Conservation (phyloP, 2,797 vertebrate species). For the Zenarchopterus dispar region DNA sequence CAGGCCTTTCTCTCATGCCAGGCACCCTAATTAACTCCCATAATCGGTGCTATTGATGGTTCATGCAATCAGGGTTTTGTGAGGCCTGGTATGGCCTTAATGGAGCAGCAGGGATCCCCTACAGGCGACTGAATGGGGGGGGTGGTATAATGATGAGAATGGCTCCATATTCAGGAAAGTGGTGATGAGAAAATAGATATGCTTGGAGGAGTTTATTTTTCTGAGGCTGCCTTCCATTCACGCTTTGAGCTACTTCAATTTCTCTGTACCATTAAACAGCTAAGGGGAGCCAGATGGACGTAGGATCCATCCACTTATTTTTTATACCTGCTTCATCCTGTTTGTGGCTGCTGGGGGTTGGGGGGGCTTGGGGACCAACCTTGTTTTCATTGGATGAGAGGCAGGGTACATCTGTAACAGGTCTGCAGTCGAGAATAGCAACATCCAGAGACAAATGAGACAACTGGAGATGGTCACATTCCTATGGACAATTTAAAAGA, state of each 20-base stretch:
- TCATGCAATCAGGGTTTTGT: constrained; percentile 61
- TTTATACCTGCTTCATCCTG: neutral
- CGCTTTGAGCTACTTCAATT: constrained; percentile 17
- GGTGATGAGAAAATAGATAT: constrained; percentile 65
- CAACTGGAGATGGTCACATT: no score
- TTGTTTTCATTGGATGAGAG: no score
- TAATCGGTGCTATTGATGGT: constrained; percentile 71
- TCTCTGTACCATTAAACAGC: constrained; percentile 39
- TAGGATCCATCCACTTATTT: neutral
- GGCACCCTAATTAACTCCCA: constrained; percentile 67
- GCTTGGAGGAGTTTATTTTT: constrained; percentile 60
- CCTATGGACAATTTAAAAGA: no score
- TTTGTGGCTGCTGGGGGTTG: no score
- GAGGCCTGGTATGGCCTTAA: constrained; percentile 56
- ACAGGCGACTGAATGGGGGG: constrained; percentile 49
- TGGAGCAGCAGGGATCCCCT: constrained; percentile 66
- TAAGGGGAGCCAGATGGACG: constrained; percentile 1
- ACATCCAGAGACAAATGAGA: no score
- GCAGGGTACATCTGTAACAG: no score
- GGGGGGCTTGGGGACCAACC: no score
- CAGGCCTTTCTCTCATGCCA: constrained; percentile 29
- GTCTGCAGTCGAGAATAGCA: no score
- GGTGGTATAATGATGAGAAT: constrained; percentile 56
- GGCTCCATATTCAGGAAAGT: constrained; percentile 50
- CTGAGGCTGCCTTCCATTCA: constrained; percentile 26